Evolutionary conservation across 2,113 vertebrate genomes (phyloP).

Genomic region (Halcyon senegalensis): DNA sequence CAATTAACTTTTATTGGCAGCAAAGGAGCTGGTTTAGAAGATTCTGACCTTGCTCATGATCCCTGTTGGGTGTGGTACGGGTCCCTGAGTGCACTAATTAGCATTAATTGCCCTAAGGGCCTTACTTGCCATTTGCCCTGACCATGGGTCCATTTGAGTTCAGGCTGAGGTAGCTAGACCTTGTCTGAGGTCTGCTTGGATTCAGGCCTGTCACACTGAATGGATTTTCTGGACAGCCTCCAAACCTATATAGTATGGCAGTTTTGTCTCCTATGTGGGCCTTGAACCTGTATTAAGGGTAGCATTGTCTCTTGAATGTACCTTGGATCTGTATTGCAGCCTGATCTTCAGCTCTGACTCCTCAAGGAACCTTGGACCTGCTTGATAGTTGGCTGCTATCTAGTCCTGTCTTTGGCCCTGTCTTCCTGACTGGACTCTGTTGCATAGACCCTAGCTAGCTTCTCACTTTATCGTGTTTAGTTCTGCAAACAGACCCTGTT

Average conservation of each 20-base stretch:
- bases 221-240: background rate
- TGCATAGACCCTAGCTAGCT: background rate
- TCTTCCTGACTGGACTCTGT: background rate
- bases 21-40: background rate
- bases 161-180: background rate
- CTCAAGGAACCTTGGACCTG: background rate
- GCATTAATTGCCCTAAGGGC: background rate
- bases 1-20: background rate
- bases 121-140: fast-evolving
- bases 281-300: background rate
- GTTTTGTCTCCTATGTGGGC: background rate
- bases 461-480: background rate
- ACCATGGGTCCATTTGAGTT: background rate
- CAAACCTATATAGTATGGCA: fast-evolving
- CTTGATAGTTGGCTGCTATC: background rate
- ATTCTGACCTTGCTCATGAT: background rate
- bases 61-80: background rate
- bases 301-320: background rate
- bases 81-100: background rate
- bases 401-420: background rate
- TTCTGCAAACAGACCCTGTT: background rate
- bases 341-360: background rate
- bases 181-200: background rate
- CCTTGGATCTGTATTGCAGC: background rate
- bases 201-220: fast-evolving